phyloP scores from a whole-genome alignment of 2,113 vertebrate species.

The Columba janthina region DNA sequence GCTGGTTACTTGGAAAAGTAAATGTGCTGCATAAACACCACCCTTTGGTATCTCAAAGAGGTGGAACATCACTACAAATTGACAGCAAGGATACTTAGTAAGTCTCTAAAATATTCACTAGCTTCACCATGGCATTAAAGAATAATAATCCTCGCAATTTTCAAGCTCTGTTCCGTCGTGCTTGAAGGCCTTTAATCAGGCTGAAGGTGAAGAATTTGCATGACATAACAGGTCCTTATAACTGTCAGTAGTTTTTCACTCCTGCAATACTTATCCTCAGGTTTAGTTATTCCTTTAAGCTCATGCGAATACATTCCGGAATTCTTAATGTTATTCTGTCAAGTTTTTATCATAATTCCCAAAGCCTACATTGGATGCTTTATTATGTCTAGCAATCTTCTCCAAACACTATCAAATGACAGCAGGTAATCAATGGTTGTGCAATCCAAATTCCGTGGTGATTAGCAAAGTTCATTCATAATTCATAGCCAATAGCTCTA shows the following conservation, averaged over 20 bases:
- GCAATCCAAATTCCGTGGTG: not conserved
- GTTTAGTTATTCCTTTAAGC: not conserved
- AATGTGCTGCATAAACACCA: not conserved
- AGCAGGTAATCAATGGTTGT: not conserved
- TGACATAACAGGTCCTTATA: not conserved
- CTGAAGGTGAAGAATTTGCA: conserved; percentile 37
- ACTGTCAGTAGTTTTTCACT: not conserved
- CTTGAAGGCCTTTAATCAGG: conserved; percentile 28
- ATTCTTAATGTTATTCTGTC: not conserved
- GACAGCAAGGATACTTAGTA: not conserved
- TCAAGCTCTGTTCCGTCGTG: not conserved
- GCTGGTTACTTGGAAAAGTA: not conserved
- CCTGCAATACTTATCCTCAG: not conserved
- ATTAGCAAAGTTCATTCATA: conserved; percentile 32
- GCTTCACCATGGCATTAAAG: not conserved
- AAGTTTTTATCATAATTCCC: not conserved
- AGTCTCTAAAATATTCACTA: not conserved
- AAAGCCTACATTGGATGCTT: not conserved
- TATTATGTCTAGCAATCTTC: not conserved
- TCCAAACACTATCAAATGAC: not conserved
- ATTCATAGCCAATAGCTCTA: not conserved
- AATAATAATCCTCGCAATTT: conserved; percentile 1
- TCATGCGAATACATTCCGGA: not conserved
- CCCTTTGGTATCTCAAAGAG: not conserved
- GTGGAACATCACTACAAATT: not conserved